phyloP scores from a whole-genome alignment of 1,140 invertebrate genomes.

The Arion vulgaris region DNA sequence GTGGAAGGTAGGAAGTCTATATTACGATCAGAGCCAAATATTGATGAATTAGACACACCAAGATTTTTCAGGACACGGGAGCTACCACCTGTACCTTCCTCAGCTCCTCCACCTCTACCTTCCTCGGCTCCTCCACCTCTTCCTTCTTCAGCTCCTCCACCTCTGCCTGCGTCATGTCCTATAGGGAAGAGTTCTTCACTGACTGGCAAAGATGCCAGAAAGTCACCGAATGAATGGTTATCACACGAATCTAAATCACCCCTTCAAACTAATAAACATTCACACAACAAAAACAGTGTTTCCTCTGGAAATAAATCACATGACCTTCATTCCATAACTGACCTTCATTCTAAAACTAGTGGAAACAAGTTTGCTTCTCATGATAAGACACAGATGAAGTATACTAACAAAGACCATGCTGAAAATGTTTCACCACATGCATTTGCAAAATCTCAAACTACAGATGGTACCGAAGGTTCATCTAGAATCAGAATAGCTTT shows the following conservation, averaged over 20 bases:
- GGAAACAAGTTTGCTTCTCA: background rate
- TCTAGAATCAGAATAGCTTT: background rate
- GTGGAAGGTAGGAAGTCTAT: background rate
- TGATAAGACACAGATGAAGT: background rate
- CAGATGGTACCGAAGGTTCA: background rate
- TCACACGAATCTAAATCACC: background rate
- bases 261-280: background rate
- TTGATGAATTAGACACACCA: background rate
- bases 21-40: background rate
- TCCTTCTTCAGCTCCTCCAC: constrained; percentile 20
- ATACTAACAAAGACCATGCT: background rate
- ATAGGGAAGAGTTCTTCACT: background rate
- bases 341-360: background rate
- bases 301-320: background rate
- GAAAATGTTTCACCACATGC: background rate
- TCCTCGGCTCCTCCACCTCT: constrained; percentile 39
- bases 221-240: background rate
- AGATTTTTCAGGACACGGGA: too few relatives aligned
- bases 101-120: constrained; percentile 37
- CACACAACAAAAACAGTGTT: background rate
- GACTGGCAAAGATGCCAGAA: background rate
- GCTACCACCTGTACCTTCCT: constrained; percentile 31
- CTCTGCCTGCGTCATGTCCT: constrained; percentile 31
- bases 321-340: background rate
- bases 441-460: background rate